Evolutionary conservation across 2,888 invertebrate genomes (phyloP), one percentile per base, ranked within the genome.

Genomic region (Orthosia gothica): DNA sequence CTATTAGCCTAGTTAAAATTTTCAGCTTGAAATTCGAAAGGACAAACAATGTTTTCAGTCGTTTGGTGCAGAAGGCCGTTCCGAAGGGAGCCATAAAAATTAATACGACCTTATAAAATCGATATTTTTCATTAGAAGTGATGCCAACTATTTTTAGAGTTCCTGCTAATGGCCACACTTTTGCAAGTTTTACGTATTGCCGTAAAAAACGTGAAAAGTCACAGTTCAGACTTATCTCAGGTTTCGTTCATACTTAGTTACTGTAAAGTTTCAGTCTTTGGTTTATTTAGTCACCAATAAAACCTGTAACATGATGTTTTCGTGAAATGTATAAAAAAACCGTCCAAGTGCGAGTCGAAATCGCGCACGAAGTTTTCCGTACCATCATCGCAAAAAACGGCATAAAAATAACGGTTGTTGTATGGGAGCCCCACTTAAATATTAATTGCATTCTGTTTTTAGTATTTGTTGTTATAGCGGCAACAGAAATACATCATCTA

Each of bases 11-110:
- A 78, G 61, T 78, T 55, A 62, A 45, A 15, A 64, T 66, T 78
- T 81, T 75, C 26, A 62, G 18, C 40, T 55, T 32, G 12, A 62
- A 75, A 66, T 67, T 70, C 13, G n/a, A 73, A 67, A 84, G 73
- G 40, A 82, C 78, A 84, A 84, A 76, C 66, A 84, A 76, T 83
- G 72, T 83, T 76, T 85, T 85, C 70, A 82, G 74, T 58, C 82
- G 67, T 75, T 77, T 67, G 70, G 76, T 68, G 69, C 78, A 78
- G 55, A 72, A 63, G 66, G 67, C 59, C 54, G 61, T 32, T 57
- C 62, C 45, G 45, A 61, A 82, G 62, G 64, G 77, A 72, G 65
- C n/a, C 55, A 65, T 84, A 74, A 84, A 84, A 83, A 84, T 74
- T 74, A 77, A 84, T 77, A 81, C 63, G 65, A 74, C 67, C 57